Conservation (phyloP, 2,113 vertebrate genomes). For the Barbus barbus region DNA sequence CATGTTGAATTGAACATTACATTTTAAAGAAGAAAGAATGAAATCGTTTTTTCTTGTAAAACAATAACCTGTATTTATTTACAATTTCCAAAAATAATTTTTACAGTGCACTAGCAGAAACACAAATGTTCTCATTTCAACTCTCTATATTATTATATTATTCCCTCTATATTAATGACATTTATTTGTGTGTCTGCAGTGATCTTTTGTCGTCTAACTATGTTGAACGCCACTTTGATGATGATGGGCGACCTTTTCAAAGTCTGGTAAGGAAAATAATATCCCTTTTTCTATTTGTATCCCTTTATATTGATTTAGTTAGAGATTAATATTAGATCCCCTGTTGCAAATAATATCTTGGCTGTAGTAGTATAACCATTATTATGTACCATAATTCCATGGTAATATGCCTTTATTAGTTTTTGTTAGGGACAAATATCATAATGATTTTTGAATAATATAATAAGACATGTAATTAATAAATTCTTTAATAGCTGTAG, state of each 20-base stretch:
- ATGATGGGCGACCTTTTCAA: constrained; percentile 73
- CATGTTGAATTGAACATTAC: neutral
- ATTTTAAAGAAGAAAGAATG: neutral
- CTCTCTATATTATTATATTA: neutral
- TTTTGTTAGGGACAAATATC: neutral
- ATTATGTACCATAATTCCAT: neutral
- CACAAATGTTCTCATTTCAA: neutral
- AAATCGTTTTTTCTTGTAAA: neutral
- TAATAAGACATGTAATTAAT: neutral
- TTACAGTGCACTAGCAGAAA: neutral
- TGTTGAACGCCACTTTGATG: constrained; percentile 82
- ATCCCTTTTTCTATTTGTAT: neutral
- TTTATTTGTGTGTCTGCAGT: constrained; percentile 66
- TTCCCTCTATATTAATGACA: neutral
- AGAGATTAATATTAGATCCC: neutral
- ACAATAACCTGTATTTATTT: too few species aligned
- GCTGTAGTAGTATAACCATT: neutral
- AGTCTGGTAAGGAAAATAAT: constrained; percentile 74
- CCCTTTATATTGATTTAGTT: neutral
- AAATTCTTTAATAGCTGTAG: neutral
- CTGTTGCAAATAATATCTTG: neutral
- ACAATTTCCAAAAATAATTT: neutral
- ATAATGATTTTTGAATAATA: neutral
- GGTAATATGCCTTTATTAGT: neutral
- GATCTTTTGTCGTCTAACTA: constrained; percentile 88